Percentiles rank a stretch among this genome's conserved stretches.
Conservation (phyloP, 2,888 invertebrate genomes). For the Sminthurides aquaticus region DNA sequence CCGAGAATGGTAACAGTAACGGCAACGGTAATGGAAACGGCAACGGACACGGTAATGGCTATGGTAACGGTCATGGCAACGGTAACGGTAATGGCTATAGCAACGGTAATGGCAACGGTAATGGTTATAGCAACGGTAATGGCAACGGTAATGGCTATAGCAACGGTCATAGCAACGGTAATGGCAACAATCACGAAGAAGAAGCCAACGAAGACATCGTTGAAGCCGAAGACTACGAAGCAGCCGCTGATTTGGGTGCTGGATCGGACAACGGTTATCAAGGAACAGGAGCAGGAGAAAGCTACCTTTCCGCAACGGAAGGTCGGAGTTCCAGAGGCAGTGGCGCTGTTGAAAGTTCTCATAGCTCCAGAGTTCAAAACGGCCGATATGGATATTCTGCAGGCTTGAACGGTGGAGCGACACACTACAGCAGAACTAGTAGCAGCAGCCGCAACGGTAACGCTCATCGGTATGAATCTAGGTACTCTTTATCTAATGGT, state of each 20-base stretch:
- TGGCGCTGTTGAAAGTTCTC: not conserved
- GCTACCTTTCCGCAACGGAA: not conserved
- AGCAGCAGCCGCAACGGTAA: not conserved
- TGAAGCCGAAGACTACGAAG: not conserved
- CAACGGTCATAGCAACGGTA: not conserved
- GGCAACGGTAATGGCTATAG: not conserved
- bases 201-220: not conserved
- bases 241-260: not conserved
- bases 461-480: not conserved
- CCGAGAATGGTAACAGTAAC: conserved; percentile 43
- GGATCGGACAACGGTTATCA: not conserved
- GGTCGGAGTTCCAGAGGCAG: not conserved
- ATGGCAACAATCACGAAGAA: not conserved
- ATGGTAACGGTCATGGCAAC: not conserved
- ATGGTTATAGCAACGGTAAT: not conserved
- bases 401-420: not conserved
- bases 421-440: not conserved
- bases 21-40: not conserved
- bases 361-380: not conserved
- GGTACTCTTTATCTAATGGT: not conserved
- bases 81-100: not conserved
- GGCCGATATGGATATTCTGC: not conserved
- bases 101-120: not conserved
- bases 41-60: not conserved
- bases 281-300: not conserved